Evolutionary conservation across 2,113 vertebrate species (phyloP), one percentile per base, ranked within the genome.

Genomic region (Hemibagrus wyckioides): DNA sequence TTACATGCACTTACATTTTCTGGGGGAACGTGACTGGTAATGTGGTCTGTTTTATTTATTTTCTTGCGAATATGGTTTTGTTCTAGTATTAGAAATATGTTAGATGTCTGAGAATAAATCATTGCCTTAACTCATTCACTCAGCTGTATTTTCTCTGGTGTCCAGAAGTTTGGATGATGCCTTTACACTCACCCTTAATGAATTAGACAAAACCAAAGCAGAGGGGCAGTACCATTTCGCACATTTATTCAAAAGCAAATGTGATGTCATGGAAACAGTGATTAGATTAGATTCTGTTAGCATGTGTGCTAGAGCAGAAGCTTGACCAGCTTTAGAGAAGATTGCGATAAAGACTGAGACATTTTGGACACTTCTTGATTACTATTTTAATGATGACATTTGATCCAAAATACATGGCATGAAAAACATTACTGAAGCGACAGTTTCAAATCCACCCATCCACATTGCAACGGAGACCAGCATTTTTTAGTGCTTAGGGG

Each of bases 1-100:
- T 91, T 92, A 91, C 92, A 94, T 83, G 82, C 69, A 83, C 88
- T 92, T 92, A 75, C 19, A 73, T 84, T 91, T 93, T n/a, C 93
- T 95, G 88, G 69, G 15, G 86, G 33, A 61, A 79, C 61, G 23
- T 2, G 82, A 86, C 84, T 84, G 81, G 85, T 80, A 85, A 88
- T 82, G 89, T 87, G 88, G 90, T 94, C 94, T 77, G 15, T 86
- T 85, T 87, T 88, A 82, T 88, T 91, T 91, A 56, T 87, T 86
- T 88, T 83, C 41, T 90, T 85, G 77, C 73, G 89, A 25, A 86
- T 84, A 77, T 81, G 65, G 44, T 80, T 86, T 77, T 76, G 39
- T 86, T 59, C 33, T 84, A 33, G 61, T 10, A 15, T 77, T 83
- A 36, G 21, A 73, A 85, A 88, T 83, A 59, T 87, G 75, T 83